Conservation (phyloP, 2,113 vertebrate species). For the Oreotragus oreotragus region DNA sequence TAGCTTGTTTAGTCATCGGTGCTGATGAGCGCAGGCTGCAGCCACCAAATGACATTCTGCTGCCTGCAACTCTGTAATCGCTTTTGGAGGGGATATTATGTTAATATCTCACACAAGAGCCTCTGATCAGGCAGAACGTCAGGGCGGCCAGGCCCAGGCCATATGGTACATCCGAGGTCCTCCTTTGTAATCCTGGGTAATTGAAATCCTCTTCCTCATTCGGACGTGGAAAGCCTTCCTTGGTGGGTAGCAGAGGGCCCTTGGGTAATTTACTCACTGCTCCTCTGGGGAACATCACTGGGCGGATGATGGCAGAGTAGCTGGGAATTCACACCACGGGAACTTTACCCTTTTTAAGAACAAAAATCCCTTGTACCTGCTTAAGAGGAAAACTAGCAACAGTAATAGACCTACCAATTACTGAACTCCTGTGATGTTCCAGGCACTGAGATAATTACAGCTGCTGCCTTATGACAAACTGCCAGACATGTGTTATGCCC, state of each 20-base stretch:
- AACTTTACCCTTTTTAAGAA: background rate
- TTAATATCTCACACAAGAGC: constrained; percentile 76
- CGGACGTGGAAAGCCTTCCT: background rate
- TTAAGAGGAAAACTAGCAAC: background rate
- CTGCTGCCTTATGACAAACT: background rate
- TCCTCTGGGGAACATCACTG: background rate
- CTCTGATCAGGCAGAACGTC: background rate
- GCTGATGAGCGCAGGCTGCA: constrained; percentile 73
- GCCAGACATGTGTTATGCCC: background rate
- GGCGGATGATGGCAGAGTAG: background rate
- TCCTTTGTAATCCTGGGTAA: constrained; percentile 67
- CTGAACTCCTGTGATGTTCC: background rate
- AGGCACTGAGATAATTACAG: background rate
- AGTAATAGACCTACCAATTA: background rate
- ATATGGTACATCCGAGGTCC: constrained; percentile 62
- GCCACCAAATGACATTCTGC: constrained; percentile 79
- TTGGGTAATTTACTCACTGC: background rate
- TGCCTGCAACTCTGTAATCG: constrained; percentile 74
- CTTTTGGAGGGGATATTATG: constrained; percentile 70
- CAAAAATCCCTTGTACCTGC: background rate
- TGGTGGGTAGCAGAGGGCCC: background rate
- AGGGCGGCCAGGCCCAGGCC: constrained; percentile 57
- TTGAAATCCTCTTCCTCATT: constrained; percentile 24
- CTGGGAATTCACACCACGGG: background rate
- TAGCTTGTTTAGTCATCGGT: constrained; percentile 81